These are phyloP conservation scores for Cenopis cana DNA, from an alignment of 2,888 invertebrate genomes.

Conservation along the genomic window DNA sequence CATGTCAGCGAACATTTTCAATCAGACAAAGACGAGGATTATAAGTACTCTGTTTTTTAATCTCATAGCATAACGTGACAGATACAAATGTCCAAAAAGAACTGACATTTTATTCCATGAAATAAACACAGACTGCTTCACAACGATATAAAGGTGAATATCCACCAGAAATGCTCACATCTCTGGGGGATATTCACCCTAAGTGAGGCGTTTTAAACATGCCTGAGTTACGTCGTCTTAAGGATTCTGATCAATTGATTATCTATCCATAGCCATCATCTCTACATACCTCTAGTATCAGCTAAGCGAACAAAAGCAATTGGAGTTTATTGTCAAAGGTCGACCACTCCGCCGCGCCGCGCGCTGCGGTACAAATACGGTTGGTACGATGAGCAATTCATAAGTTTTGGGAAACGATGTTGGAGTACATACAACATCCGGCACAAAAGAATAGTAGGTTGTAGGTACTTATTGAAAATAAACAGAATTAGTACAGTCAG, in stretches of 20 bases:
- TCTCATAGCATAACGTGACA: too few relatives aligned
- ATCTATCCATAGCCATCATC: conserved; percentile 2
- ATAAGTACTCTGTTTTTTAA: too few relatives aligned
- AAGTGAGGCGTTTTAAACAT: too few relatives aligned
- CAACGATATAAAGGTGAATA: background rate
- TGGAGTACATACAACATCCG: background rate
- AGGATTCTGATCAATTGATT: too few relatives aligned
- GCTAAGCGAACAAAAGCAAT: conserved; percentile 22
- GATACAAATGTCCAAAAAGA: too few relatives aligned
- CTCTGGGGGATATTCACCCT: too few relatives aligned
- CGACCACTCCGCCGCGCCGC: conserved; percentile 24
- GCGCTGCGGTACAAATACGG: background rate
- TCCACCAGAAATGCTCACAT: background rate
- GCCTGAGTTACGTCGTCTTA: too few relatives aligned
- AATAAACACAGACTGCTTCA: background rate
- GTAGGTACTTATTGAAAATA: too few relatives aligned
- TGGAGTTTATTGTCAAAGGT: conserved; percentile 39
- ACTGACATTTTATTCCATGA: too few relatives aligned
- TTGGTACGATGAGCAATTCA: background rate
- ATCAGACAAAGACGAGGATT: conserved; percentile 32
- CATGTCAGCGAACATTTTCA: conserved; percentile 14
- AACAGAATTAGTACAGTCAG: too few relatives aligned
- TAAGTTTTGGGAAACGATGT: background rate
- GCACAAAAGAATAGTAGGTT: background rate
- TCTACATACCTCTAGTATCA: too few relatives aligned